phyloP scores from a whole-genome alignment of 2,113 vertebrate genomes.

The Heterocephalus glaber region DNA sequence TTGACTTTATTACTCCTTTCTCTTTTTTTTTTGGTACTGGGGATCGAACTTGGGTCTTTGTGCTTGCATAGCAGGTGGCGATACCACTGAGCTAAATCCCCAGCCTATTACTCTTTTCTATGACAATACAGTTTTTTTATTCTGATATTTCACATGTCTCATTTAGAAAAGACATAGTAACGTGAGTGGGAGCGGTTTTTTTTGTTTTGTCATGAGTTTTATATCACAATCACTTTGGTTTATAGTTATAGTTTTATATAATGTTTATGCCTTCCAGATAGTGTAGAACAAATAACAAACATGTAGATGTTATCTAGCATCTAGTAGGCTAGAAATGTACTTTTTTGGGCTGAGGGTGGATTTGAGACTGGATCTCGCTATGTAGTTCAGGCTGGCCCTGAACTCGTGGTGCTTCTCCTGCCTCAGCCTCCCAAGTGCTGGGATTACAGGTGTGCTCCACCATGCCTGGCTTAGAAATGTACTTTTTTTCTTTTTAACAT shows the following conservation, averaged over 20 bases:
- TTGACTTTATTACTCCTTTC: neutral
- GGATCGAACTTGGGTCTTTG: no score
- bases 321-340: neutral
- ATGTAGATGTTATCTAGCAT: neutral
- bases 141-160: conserved; percentile 59
- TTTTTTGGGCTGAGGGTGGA: neutral
- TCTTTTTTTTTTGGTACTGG: no score
- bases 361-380: neutral
- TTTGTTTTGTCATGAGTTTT: conserved; percentile 39
- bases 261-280: neutral
- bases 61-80: no score
- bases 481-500: no score
- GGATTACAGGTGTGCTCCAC: no score
- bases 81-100: no score
- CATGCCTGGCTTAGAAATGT: no score
- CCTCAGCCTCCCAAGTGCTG: no score
- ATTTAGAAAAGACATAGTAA: conserved; percentile 48
- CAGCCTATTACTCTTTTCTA: conserved; percentile 31
- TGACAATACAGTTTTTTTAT: conserved; percentile 75
- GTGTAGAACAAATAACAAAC: neutral
- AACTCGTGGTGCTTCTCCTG: neutral
- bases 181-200: conserved; percentile 6
- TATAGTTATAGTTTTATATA: neutral
- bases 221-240: neutral
- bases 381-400: neutral